Percentiles rank a stretch among this genome's conserved stretches.
phyloP scores from a whole-genome alignment of 2,113 vertebrate genomes.

The Seriola aureovittata region DNA sequence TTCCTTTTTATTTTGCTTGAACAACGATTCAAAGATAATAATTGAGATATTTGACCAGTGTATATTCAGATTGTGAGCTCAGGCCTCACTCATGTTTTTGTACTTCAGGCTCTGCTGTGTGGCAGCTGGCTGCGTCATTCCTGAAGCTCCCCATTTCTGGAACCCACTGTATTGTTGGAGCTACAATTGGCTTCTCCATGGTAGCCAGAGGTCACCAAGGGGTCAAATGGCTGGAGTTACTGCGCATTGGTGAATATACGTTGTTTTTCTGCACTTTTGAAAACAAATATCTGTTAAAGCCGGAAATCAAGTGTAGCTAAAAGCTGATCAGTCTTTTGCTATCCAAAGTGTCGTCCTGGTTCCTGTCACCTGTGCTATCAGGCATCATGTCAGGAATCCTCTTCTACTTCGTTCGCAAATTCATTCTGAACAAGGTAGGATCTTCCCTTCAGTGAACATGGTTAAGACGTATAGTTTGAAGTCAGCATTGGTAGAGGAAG shows the following conservation, averaged over 20 bases:
- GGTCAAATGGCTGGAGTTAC: conserved; percentile 92
- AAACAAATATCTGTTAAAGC: background rate
- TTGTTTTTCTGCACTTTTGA: background rate
- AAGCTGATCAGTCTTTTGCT: conserved; percentile 28
- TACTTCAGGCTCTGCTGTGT: conserved; percentile 92
- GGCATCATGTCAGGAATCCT: conserved; percentile 95
- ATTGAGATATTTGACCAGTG: background rate
- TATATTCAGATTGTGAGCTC: background rate
- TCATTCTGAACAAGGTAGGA: conserved; percentile 93
- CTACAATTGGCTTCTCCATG: conserved; percentile 94
- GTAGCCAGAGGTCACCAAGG: conserved; percentile 91
- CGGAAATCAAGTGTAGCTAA: background rate
- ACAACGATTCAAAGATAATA: background rate
- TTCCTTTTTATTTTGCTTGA: background rate
- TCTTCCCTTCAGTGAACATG: background rate
- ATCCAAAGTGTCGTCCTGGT: conserved; percentile 93
- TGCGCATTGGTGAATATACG: conserved; percentile 91
- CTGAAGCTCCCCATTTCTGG: conserved; percentile 98
- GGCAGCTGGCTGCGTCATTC: conserved; percentile 95
- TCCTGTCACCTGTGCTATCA: conserved; percentile 95
- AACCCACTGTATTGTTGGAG: conserved; percentile 97
- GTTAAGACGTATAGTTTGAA: background rate
- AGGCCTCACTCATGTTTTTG: conserved; percentile 39
- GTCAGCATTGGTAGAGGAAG: background rate
- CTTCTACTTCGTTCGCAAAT: conserved; percentile 91